phyloP scores from a whole-genome alignment of 35 echinoderm and acorn worm genomes.

The Ptychodera flava region DNA sequence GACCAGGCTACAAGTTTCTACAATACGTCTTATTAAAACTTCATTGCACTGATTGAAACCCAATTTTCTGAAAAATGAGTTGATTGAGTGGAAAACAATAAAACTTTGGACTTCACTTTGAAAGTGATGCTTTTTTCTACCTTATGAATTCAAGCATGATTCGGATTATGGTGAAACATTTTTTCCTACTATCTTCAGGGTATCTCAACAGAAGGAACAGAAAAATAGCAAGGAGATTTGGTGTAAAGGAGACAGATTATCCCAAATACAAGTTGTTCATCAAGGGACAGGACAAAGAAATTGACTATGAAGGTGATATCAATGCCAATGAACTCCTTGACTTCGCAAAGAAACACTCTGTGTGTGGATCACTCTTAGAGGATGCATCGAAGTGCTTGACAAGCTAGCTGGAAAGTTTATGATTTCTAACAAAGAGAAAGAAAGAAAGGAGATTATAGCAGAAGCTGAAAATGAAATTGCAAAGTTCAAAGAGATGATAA shows the following conservation, averaged over 20 bases:
- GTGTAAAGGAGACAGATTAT: constrained; percentile 35
- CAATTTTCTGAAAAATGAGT: no score
- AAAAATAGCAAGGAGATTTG: constrained; percentile 53
- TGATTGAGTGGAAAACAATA: no score
- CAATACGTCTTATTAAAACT: no score
- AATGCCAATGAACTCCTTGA: constrained; percentile 21
- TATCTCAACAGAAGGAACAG: constrained; percentile 53
- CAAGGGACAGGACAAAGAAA: constrained; percentile 29
- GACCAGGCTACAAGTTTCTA: no score
- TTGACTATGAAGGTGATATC: constrained; percentile 51
- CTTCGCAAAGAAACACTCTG: constrained; percentile 31
- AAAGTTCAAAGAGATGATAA: constrained; percentile 33
- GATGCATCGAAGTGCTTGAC: constrained; percentile 57
- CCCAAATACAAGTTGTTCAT: constrained; percentile 59
- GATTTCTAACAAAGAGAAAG: not conserved
- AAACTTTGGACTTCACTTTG: no score
- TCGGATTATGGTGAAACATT: no score
- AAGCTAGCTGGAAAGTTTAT: constrained; percentile 30
- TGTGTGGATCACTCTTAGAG: constrained; percentile 43
- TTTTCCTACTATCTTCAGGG: no score
- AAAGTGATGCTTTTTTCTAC: no score
- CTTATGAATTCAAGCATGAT: no score
- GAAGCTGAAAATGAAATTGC: constrained; percentile 30
- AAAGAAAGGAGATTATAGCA: constrained; percentile 20
- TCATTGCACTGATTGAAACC: no score